These are phyloP conservation scores for Delphinapterus leucas DNA, from an alignment of 2,113 vertebrate species.

Conservation along the genomic window DNA sequence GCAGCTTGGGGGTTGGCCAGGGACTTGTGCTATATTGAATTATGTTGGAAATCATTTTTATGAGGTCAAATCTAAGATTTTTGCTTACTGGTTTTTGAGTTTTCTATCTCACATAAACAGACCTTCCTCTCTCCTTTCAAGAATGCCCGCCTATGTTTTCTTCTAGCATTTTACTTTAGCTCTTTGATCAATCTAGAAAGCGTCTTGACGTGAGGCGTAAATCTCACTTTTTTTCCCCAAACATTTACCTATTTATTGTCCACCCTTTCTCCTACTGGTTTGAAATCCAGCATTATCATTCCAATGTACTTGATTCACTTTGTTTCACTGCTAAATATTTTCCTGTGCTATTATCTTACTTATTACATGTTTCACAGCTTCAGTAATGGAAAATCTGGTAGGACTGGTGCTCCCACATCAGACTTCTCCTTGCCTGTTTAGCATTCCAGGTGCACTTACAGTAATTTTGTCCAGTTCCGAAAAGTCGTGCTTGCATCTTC, in stretches of 20 bases:
- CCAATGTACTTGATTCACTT: neutral
- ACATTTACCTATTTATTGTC: neutral
- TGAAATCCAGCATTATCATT: neutral
- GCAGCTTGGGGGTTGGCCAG: neutral
- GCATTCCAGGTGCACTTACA: neutral
- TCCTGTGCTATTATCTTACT: neutral
- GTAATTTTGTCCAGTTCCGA: neutral
- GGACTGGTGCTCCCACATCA: fast-evolving
- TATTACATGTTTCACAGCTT: neutral
- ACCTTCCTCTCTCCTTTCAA: neutral
- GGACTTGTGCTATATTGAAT: neutral
- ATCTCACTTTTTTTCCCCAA: neutral
- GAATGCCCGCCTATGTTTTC: neutral
- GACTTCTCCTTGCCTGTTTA: neutral
- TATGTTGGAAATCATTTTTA: neutral
- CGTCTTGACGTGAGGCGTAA: neutral
- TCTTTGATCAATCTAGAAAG: neutral
- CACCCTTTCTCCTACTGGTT: neutral
- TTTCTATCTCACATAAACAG: neutral
- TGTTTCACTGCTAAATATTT: neutral
- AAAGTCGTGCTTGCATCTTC: neutral
- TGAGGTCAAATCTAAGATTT: neutral
- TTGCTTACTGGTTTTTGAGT: neutral
- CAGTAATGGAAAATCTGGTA: neutral
- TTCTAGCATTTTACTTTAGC: neutral